phyloP scores from a whole-genome alignment of 2,888 invertebrate species.

The Dryomyza anilis region DNA sequence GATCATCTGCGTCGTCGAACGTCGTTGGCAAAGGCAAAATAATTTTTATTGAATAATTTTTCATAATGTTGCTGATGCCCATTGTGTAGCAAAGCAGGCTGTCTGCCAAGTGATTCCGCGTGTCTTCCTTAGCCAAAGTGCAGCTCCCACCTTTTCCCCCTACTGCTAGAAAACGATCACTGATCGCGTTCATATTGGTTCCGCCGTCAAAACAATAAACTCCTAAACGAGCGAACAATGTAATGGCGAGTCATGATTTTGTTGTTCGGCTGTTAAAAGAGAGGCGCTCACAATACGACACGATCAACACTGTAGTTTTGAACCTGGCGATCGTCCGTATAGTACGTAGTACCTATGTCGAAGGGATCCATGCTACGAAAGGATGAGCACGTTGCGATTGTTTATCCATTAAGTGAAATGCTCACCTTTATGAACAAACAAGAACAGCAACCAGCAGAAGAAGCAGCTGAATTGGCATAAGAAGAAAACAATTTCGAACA shows the following conservation, averaged over 20 bases:
- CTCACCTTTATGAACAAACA: constrained; percentile 12
- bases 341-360: neutral
- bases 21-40: constrained; percentile 35
- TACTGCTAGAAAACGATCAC: neutral
- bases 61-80: constrained; percentile 49
- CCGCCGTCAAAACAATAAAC: constrained; percentile 58
- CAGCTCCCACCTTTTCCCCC: neutral
- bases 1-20: neutral
- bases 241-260: constrained; percentile 60
- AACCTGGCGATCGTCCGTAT: neutral
- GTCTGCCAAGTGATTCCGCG: no score
- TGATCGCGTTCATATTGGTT: constrained; percentile 15
- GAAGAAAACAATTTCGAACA: neutral
- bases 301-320: constrained; percentile 51
- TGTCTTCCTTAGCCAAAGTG: constrained; percentile 33
- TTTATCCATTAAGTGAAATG: constrained; percentile 18
- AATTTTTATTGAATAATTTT: constrained; percentile 61
- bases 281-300: constrained; percentile 59
- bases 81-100: no score
- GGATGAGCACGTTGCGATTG: constrained; percentile 7
- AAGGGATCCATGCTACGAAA: neutral
- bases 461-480: neutral
- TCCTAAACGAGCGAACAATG: constrained; percentile 59
- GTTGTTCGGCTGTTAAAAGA: constrained; percentile 57
- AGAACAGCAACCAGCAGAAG: constrained; percentile 1